Base-by-base conservation (phyloP, 2,888 invertebrate genomes). In the Aromia moschata region DNA sequence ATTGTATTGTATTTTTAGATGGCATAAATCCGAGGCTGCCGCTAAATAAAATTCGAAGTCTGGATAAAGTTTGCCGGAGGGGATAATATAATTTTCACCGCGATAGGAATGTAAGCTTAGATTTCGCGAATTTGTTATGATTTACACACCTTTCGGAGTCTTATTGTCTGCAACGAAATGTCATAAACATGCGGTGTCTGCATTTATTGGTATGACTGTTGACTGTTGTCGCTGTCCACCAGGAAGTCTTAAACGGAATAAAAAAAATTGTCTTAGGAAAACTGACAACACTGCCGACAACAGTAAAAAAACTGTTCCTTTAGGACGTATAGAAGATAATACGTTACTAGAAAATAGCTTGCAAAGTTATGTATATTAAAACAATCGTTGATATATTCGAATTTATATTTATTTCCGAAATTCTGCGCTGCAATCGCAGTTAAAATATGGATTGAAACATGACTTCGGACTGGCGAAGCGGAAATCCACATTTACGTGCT, bases 61-160 rank as follows among this genome's bases (percentile, higher is more conserved):
- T 47, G 30, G 12, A 16, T 45, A 31, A 45, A 45, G 45, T 45
- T 45, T 15, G 45, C 12, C 30, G 31, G 16, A 45, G 45, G 31
- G 45, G 45, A 45, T 67, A 67, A 64, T 60, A 67, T 62, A 56
- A 58, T 64, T 64, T 67, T 64, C 60, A 38, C 60, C 62, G 60
- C 60, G 60, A 67, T 67, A 64, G 66, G 62, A 67, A 62, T 62
- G 60, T 31, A 60, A 63, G 61, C 66, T 67, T 60, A 62, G 64
- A 66, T 56, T 57, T 64, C 31, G 62, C 55, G 62, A 43, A 12
- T 58, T 64, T 47, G 60, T 54, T 64, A 67, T 67, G 66, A 67
- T 67, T 67, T 67, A 67, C 52, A 38, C 52, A 52, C 52, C 36
- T 58, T 52, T 52, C 33, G 16, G 43, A 43, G 53, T 41, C 40